phyloP scores from a whole-genome alignment of 1,140 invertebrate species.

The Pogonus chalceus region DNA sequence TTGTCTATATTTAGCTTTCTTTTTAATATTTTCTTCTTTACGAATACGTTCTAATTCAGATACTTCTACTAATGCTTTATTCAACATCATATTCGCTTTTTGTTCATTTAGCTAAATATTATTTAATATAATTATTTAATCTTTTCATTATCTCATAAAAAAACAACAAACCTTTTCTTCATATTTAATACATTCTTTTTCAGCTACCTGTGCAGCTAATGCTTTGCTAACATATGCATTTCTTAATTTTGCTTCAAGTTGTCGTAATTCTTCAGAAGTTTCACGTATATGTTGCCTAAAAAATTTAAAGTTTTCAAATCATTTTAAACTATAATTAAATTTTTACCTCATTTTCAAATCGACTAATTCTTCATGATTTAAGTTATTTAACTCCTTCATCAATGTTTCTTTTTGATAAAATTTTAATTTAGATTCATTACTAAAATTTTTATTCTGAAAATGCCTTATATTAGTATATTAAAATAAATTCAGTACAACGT shows the following conservation, averaged over 20 bases:
- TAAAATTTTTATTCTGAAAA: no score
- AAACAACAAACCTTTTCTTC: conserved; percentile 10
- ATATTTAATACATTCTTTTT: conserved; percentile 27
- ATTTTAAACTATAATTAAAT: neutral
- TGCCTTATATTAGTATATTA: no score
- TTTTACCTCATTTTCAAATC: conserved; percentile 22
- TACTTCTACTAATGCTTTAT: conserved; percentile 18
- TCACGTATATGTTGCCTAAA: conserved; percentile 30
- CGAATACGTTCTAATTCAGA: conserved; percentile 19
- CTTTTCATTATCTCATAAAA: no score
- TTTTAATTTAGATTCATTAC: neutral
- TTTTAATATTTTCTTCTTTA: conserved; percentile 23
- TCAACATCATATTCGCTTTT: conserved; percentile 16
- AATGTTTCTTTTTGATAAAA: conserved; percentile 24
- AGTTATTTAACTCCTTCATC: conserved; percentile 23
- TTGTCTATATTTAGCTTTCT: conserved; percentile 28
- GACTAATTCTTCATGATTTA: conserved; percentile 25
- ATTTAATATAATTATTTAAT: neutral
- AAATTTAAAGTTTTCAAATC: conserved; percentile 15
- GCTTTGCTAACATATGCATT: conserved; percentile 35
- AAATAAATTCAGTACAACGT: no score
- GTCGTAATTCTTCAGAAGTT: conserved; percentile 32
- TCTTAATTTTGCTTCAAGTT: conserved; percentile 33
- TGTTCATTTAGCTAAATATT: conserved; percentile 15
- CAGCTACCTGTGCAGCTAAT: conserved; percentile 32